Conservation (phyloP, 2,113 vertebrate genomes). For the Mellivora capensis region DNA sequence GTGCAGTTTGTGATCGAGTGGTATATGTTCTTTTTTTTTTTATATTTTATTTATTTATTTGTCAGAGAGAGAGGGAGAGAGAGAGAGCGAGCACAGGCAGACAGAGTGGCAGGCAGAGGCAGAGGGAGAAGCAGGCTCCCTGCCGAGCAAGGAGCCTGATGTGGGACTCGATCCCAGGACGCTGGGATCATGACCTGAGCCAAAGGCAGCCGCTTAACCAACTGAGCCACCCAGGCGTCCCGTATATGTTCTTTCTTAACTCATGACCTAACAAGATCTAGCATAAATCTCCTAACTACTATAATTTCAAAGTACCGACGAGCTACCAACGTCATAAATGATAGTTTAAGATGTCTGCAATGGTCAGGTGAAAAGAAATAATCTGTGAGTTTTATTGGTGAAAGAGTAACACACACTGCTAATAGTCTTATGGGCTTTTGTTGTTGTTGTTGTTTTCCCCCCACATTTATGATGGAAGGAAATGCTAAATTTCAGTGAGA, state of each 20-base stretch:
- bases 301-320: background rate
- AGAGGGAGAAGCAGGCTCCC: too few relatives aligned
- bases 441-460: too few relatives aligned
- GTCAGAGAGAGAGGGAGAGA: too few relatives aligned
- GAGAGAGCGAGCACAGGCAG: too few relatives aligned
- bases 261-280: background rate
- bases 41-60: too few relatives aligned
- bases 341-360: background rate
- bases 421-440: background rate
- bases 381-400: background rate
- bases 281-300: background rate
- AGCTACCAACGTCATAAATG: background rate
- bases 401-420: background rate
- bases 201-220: too few relatives aligned
- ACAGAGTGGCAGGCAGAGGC: too few relatives aligned
- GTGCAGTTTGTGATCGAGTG: background rate
- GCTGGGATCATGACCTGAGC: too few relatives aligned
- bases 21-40: background rate
- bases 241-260: background rate
- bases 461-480: background rate
- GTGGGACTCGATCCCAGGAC: too few relatives aligned
- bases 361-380: background rate
- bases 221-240: too few relatives aligned
- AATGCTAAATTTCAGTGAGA: background rate
- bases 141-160: too few relatives aligned